These are phyloP conservation scores for Aplysina aerophoba DNA, from an alignment of 37 sponge, comb jelly and placozoan genomes.

Conservation along the genomic window DNA sequence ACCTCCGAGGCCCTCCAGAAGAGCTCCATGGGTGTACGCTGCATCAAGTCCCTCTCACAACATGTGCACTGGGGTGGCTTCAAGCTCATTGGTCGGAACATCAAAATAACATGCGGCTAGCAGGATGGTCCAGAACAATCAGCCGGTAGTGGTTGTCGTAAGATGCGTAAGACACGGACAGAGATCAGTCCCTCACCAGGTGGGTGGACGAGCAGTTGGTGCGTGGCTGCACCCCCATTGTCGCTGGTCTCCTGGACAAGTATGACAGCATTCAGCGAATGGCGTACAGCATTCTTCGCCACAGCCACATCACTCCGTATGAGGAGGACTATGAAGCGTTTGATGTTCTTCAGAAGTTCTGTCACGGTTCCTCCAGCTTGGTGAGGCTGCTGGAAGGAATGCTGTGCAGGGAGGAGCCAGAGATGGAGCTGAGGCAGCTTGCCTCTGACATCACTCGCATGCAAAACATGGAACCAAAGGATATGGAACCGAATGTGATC, in stretches of 20 bases:
- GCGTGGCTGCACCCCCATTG: conserved; percentile 3
- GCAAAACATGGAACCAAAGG: too few species aligned
- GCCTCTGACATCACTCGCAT: too few species aligned
- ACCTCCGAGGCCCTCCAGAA: conserved; percentile 69
- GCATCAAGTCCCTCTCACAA: conserved; percentile 63
- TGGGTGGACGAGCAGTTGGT: conserved; percentile 16
- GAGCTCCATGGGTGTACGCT: conserved; percentile 68
- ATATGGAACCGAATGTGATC: too few species aligned
- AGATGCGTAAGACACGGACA: conserved; percentile 17
- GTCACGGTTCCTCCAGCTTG: not conserved
- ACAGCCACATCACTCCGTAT: not conserved
- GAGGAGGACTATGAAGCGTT: conserved; percentile 16
- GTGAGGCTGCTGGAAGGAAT: conserved; percentile 19
- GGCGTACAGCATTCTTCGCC: conserved; percentile 3
- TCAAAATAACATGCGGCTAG: not conserved
- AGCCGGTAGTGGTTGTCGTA: too few species aligned
- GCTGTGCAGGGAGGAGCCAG: not conserved
- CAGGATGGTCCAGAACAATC: too few species aligned
- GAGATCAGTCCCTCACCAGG: conserved; percentile 4
- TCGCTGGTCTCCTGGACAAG: not conserved
- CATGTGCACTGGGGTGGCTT: conserved; percentile 83
- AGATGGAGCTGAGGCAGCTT: too few species aligned
- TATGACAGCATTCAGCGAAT: conserved; percentile 11
- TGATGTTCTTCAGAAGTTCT: not conserved
- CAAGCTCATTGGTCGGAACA: conserved; percentile 78